Percentiles rank a stretch among this genome's conserved stretches.
Evolutionary conservation across 2,888 invertebrate species (phyloP).

Genomic region (Glyphotaelius pellucidus): DNA sequence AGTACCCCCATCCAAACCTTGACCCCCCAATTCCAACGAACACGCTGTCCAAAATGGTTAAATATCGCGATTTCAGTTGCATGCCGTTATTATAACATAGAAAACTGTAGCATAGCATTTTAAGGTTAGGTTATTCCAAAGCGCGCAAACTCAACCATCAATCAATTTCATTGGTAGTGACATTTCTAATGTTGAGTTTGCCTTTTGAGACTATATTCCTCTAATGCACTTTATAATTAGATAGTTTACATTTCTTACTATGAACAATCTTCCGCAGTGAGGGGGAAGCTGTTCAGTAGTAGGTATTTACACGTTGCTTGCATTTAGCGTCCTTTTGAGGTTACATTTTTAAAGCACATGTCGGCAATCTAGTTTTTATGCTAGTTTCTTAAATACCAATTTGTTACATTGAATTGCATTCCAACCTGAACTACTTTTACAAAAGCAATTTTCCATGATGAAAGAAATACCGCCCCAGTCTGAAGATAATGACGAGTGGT

Average conservation of each 20-base stretch:
- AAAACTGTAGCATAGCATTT: background rate
- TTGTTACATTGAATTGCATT: background rate
- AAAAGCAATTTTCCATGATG: constrained; percentile 56
- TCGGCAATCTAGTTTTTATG: background rate
- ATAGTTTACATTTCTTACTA: too few relatives aligned
- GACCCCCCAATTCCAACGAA: background rate
- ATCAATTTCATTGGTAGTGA: too few relatives aligned
- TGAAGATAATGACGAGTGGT: constrained; percentile 61
- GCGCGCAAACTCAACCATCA: too few relatives aligned
- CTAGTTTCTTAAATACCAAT: too few relatives aligned
- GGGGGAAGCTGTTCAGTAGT: too few relatives aligned
- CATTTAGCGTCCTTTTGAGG: background rate
- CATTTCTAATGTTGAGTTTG: too few relatives aligned
- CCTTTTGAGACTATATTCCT: background rate
- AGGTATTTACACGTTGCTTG: too few relatives aligned
- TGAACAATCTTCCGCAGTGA: too few relatives aligned
- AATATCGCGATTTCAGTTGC: background rate
- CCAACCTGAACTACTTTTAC: background rate
- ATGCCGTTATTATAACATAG: too few relatives aligned
- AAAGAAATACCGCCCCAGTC: constrained; percentile 65
- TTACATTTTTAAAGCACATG: background rate
- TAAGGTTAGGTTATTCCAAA: background rate
- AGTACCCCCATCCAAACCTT: background rate
- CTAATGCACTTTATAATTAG: background rate
- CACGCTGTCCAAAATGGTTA: background rate